Percentiles rank a stretch among this genome's conserved stretches.
These are phyloP conservation scores for Sialia sialis DNA, from an alignment of 2,113 vertebrate genomes.

Conservation along the genomic window DNA sequence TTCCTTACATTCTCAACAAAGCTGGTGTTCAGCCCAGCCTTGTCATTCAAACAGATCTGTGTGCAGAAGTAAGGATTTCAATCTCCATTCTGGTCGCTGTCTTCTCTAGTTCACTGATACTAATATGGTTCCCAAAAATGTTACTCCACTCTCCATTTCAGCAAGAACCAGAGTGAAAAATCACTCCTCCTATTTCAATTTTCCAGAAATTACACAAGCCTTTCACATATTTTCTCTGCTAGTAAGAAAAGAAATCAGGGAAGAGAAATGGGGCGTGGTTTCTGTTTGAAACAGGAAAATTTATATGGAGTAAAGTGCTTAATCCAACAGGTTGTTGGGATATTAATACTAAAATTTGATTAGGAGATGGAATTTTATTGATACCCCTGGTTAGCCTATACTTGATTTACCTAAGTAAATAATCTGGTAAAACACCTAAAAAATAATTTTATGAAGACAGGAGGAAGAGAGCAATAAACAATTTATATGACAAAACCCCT, in stretches of 20 bases:
- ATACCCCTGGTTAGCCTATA: not conserved
- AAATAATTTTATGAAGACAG: not conserved
- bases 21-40: not conserved
- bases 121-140: not conserved
- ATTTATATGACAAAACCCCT: not conserved
- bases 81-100: not conserved
- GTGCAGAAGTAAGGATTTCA: not conserved
- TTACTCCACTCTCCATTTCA: not conserved
- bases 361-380: not conserved
- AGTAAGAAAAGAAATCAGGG: not conserved
- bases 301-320: not conserved
- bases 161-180: not conserved
- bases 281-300: not conserved
- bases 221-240: not conserved
- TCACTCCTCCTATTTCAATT: not conserved
- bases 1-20: not conserved
- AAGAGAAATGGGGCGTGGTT: not conserved
- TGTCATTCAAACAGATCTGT: not conserved
- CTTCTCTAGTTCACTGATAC: not conserved
- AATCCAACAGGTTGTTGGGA: not conserved
- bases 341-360: not conserved
- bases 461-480: not conserved
- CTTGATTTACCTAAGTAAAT: not conserved
- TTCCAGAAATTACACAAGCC: not conserved
- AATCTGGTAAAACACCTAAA: not conserved